phyloP scores from a whole-genome alignment of 1,140 invertebrate genomes.

The Drosophila dunni region DNA sequence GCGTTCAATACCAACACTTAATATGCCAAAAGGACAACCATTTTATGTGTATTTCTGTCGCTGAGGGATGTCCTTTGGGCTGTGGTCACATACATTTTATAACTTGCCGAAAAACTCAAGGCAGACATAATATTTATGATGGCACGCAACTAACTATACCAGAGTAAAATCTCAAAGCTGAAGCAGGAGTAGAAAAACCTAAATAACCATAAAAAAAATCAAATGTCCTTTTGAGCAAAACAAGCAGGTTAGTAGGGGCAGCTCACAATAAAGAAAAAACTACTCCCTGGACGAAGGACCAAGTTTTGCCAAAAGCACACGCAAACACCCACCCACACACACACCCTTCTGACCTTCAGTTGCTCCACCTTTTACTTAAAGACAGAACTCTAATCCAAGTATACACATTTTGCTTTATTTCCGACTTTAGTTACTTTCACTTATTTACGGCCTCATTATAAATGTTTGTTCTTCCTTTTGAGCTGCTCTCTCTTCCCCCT shows the following conservation, averaged over 20 bases:
- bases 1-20: slow-evolving; percentile 31
- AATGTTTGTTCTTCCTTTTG: not conserved
- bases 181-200: slow-evolving; percentile 37
- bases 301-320: slow-evolving; percentile 30
- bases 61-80: not conserved
- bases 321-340: too few species aligned
- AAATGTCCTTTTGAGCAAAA: slow-evolving; percentile 58
- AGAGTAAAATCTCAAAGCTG: slow-evolving; percentile 8
- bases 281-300: slow-evolving; percentile 18
- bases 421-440: not conserved
- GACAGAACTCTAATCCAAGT: not conserved
- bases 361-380: not conserved
- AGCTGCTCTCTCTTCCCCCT: not conserved
- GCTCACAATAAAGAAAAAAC: slow-evolving; percentile 13
- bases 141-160: slow-evolving; percentile 49
- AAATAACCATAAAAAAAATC: slow-evolving; percentile 63
- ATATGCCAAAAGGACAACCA: slow-evolving; percentile 16
- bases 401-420: slow-evolving; percentile 1
- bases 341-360: slow-evolving; percentile 5
- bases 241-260: slow-evolving; percentile 17
- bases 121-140: slow-evolving; percentile 75
- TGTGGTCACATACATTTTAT: slow-evolving; percentile 65
- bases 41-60: slow-evolving; percentile 6
- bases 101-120: slow-evolving; percentile 54
- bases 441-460: slow-evolving; percentile 3